These are phyloP conservation scores for Diachrysia chrysitis DNA, from an alignment of 2,888 invertebrate species.

Conservation along the genomic window DNA sequence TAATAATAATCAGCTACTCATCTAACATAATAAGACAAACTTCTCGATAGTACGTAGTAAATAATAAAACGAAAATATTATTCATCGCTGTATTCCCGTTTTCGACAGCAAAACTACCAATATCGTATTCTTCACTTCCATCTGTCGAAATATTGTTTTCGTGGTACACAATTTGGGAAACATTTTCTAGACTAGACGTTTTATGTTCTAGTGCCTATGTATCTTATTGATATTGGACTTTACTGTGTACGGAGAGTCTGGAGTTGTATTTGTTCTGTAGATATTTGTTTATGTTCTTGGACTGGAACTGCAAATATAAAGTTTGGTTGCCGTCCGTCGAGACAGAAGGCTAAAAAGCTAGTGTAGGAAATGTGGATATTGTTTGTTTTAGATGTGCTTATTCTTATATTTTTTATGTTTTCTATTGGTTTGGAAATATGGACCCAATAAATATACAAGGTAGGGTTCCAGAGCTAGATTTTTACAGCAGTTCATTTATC, in stretches of 20 bases:
- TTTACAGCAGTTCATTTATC: conserved; percentile 4
- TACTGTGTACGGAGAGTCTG: conserved; percentile 13
- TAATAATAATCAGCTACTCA: not conserved
- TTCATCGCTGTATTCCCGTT: conserved; percentile 30
- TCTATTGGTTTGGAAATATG: too few species aligned
- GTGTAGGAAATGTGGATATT: not conserved
- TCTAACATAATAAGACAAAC: conserved; percentile 6
- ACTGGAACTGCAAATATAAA: not conserved
- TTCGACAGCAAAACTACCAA: conserved; percentile 42
- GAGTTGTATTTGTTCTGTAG: conserved; percentile 2
- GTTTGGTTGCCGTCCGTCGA: not conserved
- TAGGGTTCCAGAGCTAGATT: not conserved
- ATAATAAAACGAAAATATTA: conserved; percentile 31
- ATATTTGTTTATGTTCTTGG: conserved; percentile 2
- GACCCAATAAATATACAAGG: too few species aligned
- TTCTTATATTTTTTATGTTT: too few species aligned
- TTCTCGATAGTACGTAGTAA: conserved; percentile 13
- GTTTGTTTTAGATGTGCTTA: too few species aligned
- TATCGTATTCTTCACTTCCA: conserved; percentile 41
- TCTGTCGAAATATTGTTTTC: conserved; percentile 52
- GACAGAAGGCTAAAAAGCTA: not conserved
- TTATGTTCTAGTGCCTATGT: conserved; percentile 41
- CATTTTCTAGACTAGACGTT: conserved; percentile 43
- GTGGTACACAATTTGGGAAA: conserved; percentile 36
- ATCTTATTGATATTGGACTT: conserved; percentile 36